A percentile compares a stretch with the other conserved stretches of the same genome.
Evolutionary conservation across 2,888 invertebrate species (phyloP).

Genomic region (Himalopsyche kuldschensis): DNA sequence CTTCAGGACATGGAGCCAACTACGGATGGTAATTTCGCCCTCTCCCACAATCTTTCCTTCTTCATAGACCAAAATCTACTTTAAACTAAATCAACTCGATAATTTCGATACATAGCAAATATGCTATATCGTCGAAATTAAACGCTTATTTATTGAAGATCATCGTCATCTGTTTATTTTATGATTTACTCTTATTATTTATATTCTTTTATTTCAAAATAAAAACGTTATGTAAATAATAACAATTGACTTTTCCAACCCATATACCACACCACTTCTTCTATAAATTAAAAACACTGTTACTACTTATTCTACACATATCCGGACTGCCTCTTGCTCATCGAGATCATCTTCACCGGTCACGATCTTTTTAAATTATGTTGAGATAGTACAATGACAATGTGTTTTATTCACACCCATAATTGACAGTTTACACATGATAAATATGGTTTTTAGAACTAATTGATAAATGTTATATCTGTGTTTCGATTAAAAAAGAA

Average conservation of each 20-base stretch:
- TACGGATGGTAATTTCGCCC: conserved; percentile 64
- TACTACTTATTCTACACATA: no score
- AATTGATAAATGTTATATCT: no score
- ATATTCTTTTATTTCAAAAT: background rate
- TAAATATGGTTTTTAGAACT: no score
- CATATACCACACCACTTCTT: no score
- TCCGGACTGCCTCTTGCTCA: no score
- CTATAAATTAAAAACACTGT: no score
- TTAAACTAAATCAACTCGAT: background rate
- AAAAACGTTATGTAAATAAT: conserved; percentile 3
- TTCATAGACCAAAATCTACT: background rate
- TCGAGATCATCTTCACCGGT: no score
- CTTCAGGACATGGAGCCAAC: conserved; percentile 61
- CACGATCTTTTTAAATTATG: no score
- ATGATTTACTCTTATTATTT: background rate
- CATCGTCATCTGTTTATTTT: background rate
- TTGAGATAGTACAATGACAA: no score
- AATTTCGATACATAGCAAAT: background rate
- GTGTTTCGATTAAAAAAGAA: no score
- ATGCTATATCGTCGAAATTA: background rate
- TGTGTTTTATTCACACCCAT: no score
- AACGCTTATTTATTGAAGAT: conserved; percentile 7
- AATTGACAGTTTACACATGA: no score
- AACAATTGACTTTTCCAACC: background rate
- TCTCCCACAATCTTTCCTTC: background rate